Evolutionary conservation across 2,888 invertebrate species (phyloP).

Genomic region (Drosophila macrospina): DNA sequence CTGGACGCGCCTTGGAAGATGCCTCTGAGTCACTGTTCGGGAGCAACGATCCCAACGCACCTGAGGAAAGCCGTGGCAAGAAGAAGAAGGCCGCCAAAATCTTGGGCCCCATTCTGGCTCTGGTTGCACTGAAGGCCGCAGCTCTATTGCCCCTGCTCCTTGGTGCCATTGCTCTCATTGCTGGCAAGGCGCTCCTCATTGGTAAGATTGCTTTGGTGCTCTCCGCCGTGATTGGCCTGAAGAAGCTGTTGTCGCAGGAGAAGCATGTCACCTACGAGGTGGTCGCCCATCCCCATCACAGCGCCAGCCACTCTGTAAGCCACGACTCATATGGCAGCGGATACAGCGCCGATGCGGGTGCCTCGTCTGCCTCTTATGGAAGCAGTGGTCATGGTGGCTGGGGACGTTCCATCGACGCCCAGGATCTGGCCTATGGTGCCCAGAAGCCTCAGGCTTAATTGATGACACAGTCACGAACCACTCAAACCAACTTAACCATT

Average conservation of each 20-base stretch:
- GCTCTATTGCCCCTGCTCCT: slow-evolving; percentile 92
- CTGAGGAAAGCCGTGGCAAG: slow-evolving; percentile 91
- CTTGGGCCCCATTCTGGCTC: slow-evolving; percentile 91
- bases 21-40: slow-evolving; percentile 89
- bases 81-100: slow-evolving; percentile 93
- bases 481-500: slow-evolving; percentile 40
- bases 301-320: slow-evolving; percentile 89
- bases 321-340: slow-evolving; percentile 88
- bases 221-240: slow-evolving; percentile 93
- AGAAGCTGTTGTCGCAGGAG: slow-evolving; percentile 92
- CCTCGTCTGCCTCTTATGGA: slow-evolving; percentile 87
- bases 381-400: slow-evolving; percentile 89
- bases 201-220: slow-evolving; percentile 94
- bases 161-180: slow-evolving; percentile 93
- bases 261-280: slow-evolving; percentile 96
- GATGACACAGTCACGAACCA: slow-evolving; percentile 44
- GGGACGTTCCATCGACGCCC: slow-evolving; percentile 91
- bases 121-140: slow-evolving; percentile 92
- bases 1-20: slow-evolving; percentile 92
- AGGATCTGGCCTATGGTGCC: slow-evolving; percentile 92
- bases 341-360: slow-evolving; percentile 87
- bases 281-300: slow-evolving; percentile 93
- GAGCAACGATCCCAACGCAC: slow-evolving; percentile 86
- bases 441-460: slow-evolving; percentile 88
- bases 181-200: slow-evolving; percentile 93